These are phyloP conservation scores for Perccottus glenii DNA, from an alignment of 2,113 vertebrate genomes.

Conservation along the genomic window DNA sequence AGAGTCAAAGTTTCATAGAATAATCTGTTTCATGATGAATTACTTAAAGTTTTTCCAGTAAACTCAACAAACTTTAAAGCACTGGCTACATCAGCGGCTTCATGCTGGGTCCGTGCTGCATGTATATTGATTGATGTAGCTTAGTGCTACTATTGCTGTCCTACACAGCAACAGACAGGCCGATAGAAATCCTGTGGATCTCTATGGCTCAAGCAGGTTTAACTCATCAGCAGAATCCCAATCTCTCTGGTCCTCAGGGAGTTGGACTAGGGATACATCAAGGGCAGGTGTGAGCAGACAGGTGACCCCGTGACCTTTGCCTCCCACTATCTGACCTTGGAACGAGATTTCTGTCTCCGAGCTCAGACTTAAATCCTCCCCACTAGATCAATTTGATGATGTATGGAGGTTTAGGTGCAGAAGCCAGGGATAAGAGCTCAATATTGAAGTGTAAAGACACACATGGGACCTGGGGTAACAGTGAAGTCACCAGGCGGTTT, in stretches of 20 bases:
- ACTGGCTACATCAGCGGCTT: constrained; percentile 51
- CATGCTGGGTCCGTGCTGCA: constrained; percentile 49
- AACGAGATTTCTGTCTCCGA: constrained; percentile 55
- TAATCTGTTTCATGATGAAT: constrained; percentile 68
- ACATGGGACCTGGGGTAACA: constrained; percentile 34
- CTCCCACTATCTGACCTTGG: constrained; percentile 62
- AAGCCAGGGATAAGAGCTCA: constrained; percentile 57
- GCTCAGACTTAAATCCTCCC: constrained; percentile 58
- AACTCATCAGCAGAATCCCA: constrained; percentile 73
- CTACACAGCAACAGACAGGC: constrained; percentile 60
- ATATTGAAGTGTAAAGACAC: constrained; percentile 63
- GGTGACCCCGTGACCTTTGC: constrained; percentile 62
- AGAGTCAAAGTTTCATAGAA: constrained; percentile 52
- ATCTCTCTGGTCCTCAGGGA: constrained; percentile 40
- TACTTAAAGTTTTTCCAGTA: constrained; percentile 35
- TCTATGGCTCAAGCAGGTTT: constrained; percentile 69
- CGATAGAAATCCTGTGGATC: constrained; percentile 69
- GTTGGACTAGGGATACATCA: constrained; percentile 60
- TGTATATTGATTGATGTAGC: constrained; percentile 69
- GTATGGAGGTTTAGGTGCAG: constrained; percentile 57
- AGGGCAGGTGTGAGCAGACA: constrained; percentile 66
- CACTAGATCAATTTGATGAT: constrained; percentile 73
- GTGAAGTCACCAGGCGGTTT: constrained; percentile 45
- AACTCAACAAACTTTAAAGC: constrained; percentile 47
- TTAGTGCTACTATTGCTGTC: constrained; percentile 54